A percentile compares a stretch with the other conserved stretches of the same genome.
These are phyloP conservation scores for Reticulitermes lucifugus DNA, from an alignment of 2,888 invertebrate genomes.

Conservation along the genomic window DNA sequence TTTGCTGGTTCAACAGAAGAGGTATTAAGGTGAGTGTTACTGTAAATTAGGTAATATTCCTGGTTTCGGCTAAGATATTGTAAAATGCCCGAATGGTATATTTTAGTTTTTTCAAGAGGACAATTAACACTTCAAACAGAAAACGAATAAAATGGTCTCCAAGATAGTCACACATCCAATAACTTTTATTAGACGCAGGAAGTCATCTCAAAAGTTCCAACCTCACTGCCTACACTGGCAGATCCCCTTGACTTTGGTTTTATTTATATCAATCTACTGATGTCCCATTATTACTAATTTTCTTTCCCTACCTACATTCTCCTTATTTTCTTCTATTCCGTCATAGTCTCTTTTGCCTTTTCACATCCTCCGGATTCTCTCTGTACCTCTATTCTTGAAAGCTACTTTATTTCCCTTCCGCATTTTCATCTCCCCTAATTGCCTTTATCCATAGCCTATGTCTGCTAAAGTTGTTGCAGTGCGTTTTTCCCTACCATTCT, in stretches of 20 bases:
- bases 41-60: too few species aligned
- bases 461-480: neutral
- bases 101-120: too few species aligned
- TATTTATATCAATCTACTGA: neutral
- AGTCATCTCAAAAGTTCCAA: neutral
- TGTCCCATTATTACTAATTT: neutral
- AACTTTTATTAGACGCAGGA: neutral
- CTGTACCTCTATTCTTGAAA: neutral
- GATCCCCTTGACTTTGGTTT: neutral
- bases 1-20: too few species aligned
- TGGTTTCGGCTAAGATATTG: too few species aligned
- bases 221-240: neutral
- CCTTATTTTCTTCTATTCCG: neutral
- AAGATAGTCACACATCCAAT: neutral
- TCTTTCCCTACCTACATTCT: neutral
- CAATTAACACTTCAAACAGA: too few species aligned
- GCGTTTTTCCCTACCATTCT: neutral
- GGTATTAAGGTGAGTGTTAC: too few species aligned
- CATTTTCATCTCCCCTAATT: neutral
- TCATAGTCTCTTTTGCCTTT: neutral
- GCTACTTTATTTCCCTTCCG: neutral
- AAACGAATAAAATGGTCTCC: too few species aligned
- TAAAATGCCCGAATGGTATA: too few species aligned
- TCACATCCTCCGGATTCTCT: neutral
- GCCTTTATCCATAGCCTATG: neutral